Evolutionary conservation across 2,113 vertebrate species (phyloP), one percentile per base, ranked within the genome.

Genomic region (Callipepla californica): DNA sequence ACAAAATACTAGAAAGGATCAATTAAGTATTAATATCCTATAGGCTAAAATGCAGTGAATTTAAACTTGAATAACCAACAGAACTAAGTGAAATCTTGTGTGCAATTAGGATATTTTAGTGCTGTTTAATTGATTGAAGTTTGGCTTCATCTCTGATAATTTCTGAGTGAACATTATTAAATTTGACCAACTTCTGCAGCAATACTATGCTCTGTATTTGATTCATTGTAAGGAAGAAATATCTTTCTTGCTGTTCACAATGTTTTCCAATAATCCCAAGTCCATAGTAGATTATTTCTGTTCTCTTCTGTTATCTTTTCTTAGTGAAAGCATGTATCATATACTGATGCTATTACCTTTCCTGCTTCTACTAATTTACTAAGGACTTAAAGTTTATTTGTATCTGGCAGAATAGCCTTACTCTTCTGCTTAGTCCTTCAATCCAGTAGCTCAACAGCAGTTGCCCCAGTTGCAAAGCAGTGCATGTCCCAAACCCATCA

Each of bases 361-460:
- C 7, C 10, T 19, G 8, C 80, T 91, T 87, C 65, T 93, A 22
- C 36, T 85, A 65, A 50, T 93, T 94, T 70, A 77, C 36, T 45
- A 74, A 20, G 47, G 59, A 11, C 14, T 95, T 95, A 72, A 79
- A 47, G 3, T 45, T 79, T 76, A 67, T 87, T 92, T 92, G 11
- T 86, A 65, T 69, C n/a, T 89, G 34, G 21, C n/a, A 63, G 38
- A 91, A 79, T 25, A 63, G 10, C 30, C 36, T 17, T 80, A 19
- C 51, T 74, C 59, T 87, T 94, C 82, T 68, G 51, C 44, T 34
- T 92, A 91, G 87, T 92, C 69, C 73, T 81, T 91, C 87, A 76
- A 62, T 89, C 89, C 69, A 84, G 51, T 40, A 89, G 40, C 75
- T 78, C 59, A 48, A 74, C 58, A 53, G 84, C 32, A 81, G 88